Conservation (phyloP, 2,797 vertebrate species). For the Acrossocheilus fasciatus region DNA sequence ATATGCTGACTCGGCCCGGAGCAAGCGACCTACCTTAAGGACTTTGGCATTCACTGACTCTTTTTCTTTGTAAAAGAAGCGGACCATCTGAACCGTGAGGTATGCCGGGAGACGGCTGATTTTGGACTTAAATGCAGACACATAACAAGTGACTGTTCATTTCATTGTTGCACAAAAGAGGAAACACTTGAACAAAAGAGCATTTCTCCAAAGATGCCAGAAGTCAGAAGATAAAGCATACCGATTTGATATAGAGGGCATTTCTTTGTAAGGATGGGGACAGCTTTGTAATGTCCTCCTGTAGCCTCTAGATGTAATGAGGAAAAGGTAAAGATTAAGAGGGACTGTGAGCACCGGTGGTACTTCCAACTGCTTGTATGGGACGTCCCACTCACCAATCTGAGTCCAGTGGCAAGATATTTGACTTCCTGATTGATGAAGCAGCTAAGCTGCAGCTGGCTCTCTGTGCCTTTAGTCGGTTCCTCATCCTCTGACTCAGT, state of each 20-base stretch:
- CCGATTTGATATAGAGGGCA: constrained; percentile 97
- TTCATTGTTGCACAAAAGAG: neutral
- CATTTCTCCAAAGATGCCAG: neutral
- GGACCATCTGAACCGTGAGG: constrained; percentile 97
- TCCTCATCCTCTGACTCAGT: constrained; percentile 96
- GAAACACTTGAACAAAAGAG: neutral
- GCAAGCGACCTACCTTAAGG: constrained; percentile 85
- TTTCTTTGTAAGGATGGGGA: constrained; percentile 95
- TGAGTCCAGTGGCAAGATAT: constrained; percentile 95
- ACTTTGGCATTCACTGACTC: constrained; percentile 99
- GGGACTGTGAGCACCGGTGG: too few species aligned
- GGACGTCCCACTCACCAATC: constrained; percentile 83
- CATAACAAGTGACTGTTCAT: neutral
- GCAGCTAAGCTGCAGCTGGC: constrained; percentile 95
- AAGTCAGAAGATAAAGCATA: constrained; percentile 71
- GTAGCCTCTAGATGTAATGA: constrained; percentile 84
- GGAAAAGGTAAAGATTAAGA: constrained; percentile 32
- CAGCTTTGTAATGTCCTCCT: constrained; percentile 98
- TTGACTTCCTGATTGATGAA: constrained; percentile 99
- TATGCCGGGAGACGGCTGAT: constrained; percentile 95
- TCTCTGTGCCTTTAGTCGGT: constrained; percentile 94
- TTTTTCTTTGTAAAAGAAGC: constrained; percentile 99
- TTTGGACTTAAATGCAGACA: constrained; percentile 85
- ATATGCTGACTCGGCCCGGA: neutral
- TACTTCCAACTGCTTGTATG: neutral